Base-by-base conservation (phyloP, 2,888 invertebrate genomes). In the Helleia helle region DNA sequence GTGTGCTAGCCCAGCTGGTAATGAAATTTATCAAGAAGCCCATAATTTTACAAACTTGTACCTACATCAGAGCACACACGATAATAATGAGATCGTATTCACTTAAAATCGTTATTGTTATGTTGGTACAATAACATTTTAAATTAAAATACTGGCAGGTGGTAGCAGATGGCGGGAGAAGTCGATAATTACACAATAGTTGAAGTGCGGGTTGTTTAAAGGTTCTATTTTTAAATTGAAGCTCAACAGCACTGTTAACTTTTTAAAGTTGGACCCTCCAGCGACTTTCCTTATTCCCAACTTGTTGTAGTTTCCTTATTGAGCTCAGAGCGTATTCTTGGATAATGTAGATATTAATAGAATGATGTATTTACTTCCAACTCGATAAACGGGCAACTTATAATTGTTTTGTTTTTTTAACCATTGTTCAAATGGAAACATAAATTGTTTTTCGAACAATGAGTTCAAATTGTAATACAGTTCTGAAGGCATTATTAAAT, bases 211-310 rank as follows among this genome's bases (percentile, higher is more conserved):
- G 27, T 38, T 41, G 34, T 28, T 41, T 25, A 18, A 34, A 40
- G 25, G 25, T 47, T 42, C 41, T 42, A 39, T 42, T 43, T 38
- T 47, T 42, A 43, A 49, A 45, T 43, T 42, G 40, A 25, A 36
- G 25, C 50, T 44, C 40, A 38, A 17, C 42, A 44, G 40, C 38
- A 31, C 41, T 38, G 43, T 42, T 40, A 46, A 44, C 41, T 46
- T n/a, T 48, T 44, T 40, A 37, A 47, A 47, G 44, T 51, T 49
- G 30, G 34, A 26, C 42, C 41, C 42, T 42, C 38, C 34, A 24
- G 46, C 42, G 42, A 39, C 41, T 44, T 46, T 38, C 34, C 43
- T 42, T 48, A 29, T 34, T 39, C 40, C 25, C 14, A 37, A 37
- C 38, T 41, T 38, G 40, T 24, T 43, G 41, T 41, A 44, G 44